Evolutionary conservation across 2,888 invertebrate species (phyloP).

Genomic region (Phanerotoma sp.): DNA sequence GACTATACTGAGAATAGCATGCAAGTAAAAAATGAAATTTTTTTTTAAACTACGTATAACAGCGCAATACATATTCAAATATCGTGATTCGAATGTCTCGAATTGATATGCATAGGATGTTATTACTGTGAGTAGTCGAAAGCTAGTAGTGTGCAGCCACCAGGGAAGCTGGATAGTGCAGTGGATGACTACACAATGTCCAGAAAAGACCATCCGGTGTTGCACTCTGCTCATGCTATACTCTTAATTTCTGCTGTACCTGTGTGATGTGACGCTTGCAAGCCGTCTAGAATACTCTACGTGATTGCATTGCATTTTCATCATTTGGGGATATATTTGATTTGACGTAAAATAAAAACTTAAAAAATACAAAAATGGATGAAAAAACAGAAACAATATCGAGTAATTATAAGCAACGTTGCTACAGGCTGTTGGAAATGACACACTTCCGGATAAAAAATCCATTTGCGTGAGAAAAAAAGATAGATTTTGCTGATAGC

Average conservation of each 20-base stretch:
- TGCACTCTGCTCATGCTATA: no score
- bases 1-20: slow-evolving; percentile 1
- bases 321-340: neutral
- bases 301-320: neutral
- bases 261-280: neutral
- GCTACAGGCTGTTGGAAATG: neutral
- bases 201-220: neutral
- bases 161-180: no score
- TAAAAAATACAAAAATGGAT: neutral
- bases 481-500: neutral
- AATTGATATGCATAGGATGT: slow-evolving; percentile 53
- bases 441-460: neutral
- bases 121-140: slow-evolving; percentile 15
- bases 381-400: slow-evolving; percentile 3
- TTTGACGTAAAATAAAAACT: neutral
- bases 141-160: no score
- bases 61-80: slow-evolving; percentile 12
- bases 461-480: neutral
- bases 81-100: slow-evolving; percentile 36
- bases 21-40: neutral
- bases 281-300: neutral
- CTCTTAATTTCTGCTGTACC: slow-evolving; percentile 13
- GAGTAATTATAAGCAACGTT: neutral
- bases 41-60: neutral
- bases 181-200: neutral